Evolutionary conservation across 2,888 invertebrate species (phyloP), one percentile per base, ranked within the genome.

Genomic region (Melanophora roralis): DNA sequence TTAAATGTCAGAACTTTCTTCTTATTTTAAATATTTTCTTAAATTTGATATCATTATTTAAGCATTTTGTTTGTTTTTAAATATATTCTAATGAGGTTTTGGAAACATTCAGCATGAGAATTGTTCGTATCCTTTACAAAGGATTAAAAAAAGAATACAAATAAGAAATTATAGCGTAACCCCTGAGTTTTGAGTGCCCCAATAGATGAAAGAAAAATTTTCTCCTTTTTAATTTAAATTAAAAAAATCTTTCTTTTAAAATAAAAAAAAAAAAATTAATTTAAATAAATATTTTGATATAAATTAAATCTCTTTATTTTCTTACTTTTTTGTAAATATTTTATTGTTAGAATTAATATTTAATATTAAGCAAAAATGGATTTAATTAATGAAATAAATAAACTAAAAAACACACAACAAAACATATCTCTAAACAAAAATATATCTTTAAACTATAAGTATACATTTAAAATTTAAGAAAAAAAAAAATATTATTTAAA

Each of bases 1-100:
- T 68, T 55, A 62, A 75, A 51, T 65, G 74, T 47, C 74, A 67
- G 14, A 43, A 23, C 11, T 32, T 62, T 62, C 14, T 38, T 16
- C 38, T 67, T 49, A 43, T 5, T 40, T 43, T 16, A 5, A n/a
- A 8, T n/a, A 12, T n/a, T 47, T 9, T 27, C 12, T 47, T 47
- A 1, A 1, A 4, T 23, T 36, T 53, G 9, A 7, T 14, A 23
- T 38, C 23, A 1, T 21, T 40, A 19, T 21, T 27, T 27, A 27
- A 27, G n/a, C n/a, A n/a, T n/a, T n/a, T n/a, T n/a, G n/a, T n/a
- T n/a, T n/a, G n/a, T n/a, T n/a, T n/a, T n/a, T n/a, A n/a, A n/a
- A n/a, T n/a, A n/a, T n/a, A n/a, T n/a, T n/a, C n/a, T n/a, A n/a
- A n/a, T n/a, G n/a, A n/a, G n/a, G n/a, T n/a, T n/a, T n/a, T n/a